Evolutionary conservation across 1,140 invertebrate genomes (phyloP).

Genomic region (Macrobrachium rosenbergii): DNA sequence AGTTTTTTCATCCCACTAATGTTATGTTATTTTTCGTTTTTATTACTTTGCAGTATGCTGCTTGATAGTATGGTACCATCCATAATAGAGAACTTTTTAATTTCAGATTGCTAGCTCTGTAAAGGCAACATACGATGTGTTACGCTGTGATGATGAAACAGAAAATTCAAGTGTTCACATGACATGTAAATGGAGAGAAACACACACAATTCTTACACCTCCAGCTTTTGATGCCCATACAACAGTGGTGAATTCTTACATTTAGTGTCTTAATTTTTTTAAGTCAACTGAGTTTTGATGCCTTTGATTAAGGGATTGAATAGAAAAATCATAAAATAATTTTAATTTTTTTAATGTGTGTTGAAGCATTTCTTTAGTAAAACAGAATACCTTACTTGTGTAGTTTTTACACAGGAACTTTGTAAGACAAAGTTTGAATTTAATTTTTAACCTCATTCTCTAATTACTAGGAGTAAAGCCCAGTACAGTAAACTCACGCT

Average conservation of each 20-base stretch:
- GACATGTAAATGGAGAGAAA: conserved; percentile 33
- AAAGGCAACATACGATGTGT: conserved; percentile 32
- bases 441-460: too few relatives aligned
- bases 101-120: conserved; percentile 38
- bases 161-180: conserved; percentile 32
- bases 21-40: too few relatives aligned
- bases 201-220: conserved; percentile 28
- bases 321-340: background rate
- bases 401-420: too few relatives aligned
- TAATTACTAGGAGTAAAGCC: background rate
- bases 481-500: background rate
- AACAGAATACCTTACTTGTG: too few relatives aligned
- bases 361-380: background rate
- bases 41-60: too few relatives aligned
- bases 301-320: too few relatives aligned
- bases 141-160: conserved; percentile 12
- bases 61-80: background rate
- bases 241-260: conserved; percentile 23
- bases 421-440: too few relatives aligned
- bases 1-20: too few relatives aligned
- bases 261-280: background rate
- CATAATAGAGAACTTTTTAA: background rate
- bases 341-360: too few relatives aligned
- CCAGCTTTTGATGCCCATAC: conserved; percentile 35
- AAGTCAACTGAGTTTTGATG: background rate